These are phyloP conservation scores for Xestobium rufovillosum DNA, from an alignment of 2,888 invertebrate genomes.

Conservation along the genomic window DNA sequence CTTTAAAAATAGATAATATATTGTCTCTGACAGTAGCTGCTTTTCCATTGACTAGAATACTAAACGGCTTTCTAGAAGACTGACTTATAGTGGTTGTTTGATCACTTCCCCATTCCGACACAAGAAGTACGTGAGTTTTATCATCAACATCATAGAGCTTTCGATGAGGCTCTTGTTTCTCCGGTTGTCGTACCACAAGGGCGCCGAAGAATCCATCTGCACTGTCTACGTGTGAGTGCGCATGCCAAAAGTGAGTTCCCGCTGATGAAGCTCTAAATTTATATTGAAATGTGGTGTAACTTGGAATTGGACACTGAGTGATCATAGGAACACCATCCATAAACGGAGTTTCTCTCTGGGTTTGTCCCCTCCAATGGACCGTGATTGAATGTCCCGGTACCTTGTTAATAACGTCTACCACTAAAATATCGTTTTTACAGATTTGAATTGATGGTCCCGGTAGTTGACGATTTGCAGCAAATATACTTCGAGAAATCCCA, in stretches of 20 bases:
- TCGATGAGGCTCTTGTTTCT: slow-evolving; percentile 52
- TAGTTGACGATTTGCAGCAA: slow-evolving; percentile 60
- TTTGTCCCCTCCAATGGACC: slow-evolving; percentile 78
- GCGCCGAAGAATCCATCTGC: slow-evolving; percentile 65
- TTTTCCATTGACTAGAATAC: slow-evolving; percentile 58
- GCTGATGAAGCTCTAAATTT: slow-evolving; percentile 59
- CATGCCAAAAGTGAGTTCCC: slow-evolving; percentile 69
- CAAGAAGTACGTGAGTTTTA: slow-evolving; percentile 58
- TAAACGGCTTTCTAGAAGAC: slow-evolving; percentile 42
- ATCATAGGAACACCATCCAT: slow-evolving; percentile 73
- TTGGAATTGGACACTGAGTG: slow-evolving; percentile 67
- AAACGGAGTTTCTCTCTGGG: slow-evolving; percentile 56
- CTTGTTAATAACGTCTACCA: slow-evolving; percentile 65
- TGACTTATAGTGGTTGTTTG: slow-evolving; percentile 43
- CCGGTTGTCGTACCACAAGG: slow-evolving; percentile 60
- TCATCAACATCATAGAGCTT: slow-evolving; percentile 64
- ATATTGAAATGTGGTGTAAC: slow-evolving; percentile 62
- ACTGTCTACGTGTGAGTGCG: slow-evolving; percentile 61
- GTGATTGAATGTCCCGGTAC: slow-evolving; percentile 60
- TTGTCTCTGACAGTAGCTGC: slow-evolving; percentile 41
- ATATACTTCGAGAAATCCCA: slow-evolving; percentile 54
- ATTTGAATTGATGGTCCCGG: slow-evolving; percentile 59
- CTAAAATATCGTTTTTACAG: slow-evolving; percentile 63
- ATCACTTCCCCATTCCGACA: slow-evolving; percentile 56
- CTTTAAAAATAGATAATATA: slow-evolving; percentile 42